Conservation (phyloP, 1,140 invertebrate species). For the Neoseiulus cucumeris region DNA sequence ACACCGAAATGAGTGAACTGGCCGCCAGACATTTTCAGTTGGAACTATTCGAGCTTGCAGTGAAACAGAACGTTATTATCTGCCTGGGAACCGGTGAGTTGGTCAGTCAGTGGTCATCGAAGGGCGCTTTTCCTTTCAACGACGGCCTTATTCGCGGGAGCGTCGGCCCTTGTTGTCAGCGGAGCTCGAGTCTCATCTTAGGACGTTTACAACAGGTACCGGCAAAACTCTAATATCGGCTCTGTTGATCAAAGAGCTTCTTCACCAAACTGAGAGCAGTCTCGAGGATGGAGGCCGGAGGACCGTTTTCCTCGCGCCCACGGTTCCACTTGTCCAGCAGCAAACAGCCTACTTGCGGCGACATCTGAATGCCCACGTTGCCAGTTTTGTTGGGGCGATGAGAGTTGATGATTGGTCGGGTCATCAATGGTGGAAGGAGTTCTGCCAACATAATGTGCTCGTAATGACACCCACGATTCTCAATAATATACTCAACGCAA, state of each 20-base stretch:
- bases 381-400: neutral
- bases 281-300: neutral
- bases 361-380: neutral
- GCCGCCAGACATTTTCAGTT: neutral
- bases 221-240: neutral
- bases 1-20: neutral
- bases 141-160: too few relatives aligned
- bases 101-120: too few relatives aligned
- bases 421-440: neutral
- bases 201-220: too few relatives aligned
- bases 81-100: slow-evolving; percentile 6
- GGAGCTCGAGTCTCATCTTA: too few relatives aligned
- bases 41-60: neutral
- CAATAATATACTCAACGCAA: slow-evolving; percentile 42
- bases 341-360: neutral
- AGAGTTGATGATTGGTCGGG: slow-evolving; percentile 1
- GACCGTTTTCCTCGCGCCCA: slow-evolving; percentile 5
- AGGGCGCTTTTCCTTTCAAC: too few relatives aligned
- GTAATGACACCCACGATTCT: slow-evolving; percentile 69
- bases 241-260: neutral
- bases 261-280: neutral
- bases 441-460: slow-evolving; percentile 38
- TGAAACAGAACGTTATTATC: slow-evolving; percentile 5
- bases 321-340: neutral
- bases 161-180: too few relatives aligned